These are phyloP conservation scores for Uropetala carovei DNA, from an alignment of 2,888 invertebrate genomes.

Conservation along the genomic window DNA sequence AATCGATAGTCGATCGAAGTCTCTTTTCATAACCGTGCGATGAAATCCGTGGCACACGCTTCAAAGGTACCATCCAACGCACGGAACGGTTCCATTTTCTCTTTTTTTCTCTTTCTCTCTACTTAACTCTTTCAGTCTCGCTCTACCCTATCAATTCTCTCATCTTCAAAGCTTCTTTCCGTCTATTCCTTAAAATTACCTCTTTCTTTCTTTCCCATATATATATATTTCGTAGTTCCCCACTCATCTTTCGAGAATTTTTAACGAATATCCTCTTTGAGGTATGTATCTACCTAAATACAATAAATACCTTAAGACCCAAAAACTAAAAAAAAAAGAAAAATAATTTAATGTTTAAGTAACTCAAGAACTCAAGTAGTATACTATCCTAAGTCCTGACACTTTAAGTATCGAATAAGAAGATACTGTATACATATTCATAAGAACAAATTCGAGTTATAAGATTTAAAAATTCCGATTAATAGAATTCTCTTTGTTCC, in stretches of 20 bases:
- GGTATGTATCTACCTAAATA: too few relatives aligned
- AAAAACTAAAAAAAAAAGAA: too few relatives aligned
- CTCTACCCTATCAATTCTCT: background rate
- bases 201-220: background rate
- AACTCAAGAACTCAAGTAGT: too few relatives aligned
- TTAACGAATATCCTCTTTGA: too few relatives aligned
- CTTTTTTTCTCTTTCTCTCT: background rate
- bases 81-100: background rate
- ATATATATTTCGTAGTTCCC: background rate
- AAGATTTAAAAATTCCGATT: too few relatives aligned
- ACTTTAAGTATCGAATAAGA: too few relatives aligned
- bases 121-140: background rate
- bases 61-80: conserved; percentile 3
- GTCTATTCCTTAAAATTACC: background rate
- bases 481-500: too few relatives aligned
- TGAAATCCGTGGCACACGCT: background rate
- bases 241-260: background rate
- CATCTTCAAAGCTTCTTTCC: background rate
- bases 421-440: too few relatives aligned
- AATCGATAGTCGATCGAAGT: background rate
- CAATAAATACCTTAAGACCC: too few relatives aligned
- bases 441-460: too few relatives aligned
- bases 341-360: too few relatives aligned
- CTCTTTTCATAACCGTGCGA: conserved; percentile 4
- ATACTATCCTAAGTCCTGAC: too few relatives aligned